These are phyloP conservation scores for Myrmecobius fasciatus DNA, from an alignment of 2,113 vertebrate genomes.

Conservation along the genomic window DNA sequence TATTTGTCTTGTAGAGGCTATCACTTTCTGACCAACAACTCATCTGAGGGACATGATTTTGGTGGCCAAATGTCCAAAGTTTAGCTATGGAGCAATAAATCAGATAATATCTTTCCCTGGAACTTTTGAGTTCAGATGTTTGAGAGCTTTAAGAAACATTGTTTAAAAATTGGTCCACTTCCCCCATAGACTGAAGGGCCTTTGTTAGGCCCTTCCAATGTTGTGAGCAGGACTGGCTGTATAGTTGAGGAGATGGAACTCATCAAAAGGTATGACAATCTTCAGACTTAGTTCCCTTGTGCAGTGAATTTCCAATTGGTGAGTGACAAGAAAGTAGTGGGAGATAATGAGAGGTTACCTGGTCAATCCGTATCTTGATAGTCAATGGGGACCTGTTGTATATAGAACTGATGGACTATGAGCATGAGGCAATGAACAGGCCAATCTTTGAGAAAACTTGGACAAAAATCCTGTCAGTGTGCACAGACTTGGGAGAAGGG, in stretches of 20 bases:
- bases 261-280: neutral
- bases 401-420: neutral
- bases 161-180: neutral
- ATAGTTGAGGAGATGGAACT: neutral
- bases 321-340: neutral
- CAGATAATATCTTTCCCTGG: neutral
- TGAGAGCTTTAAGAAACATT: neutral
- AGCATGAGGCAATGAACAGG: neutral
- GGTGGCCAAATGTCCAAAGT: neutral
- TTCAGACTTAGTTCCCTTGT: neutral
- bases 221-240: neutral
- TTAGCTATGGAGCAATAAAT: neutral
- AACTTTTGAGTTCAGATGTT: neutral
- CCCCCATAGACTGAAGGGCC: neutral
- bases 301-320: neutral
- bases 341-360: neutral
- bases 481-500: too few species aligned
- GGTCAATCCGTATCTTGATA: neutral
- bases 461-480: too few species aligned
- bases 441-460: too few species aligned
- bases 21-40: too few species aligned
- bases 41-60: too few species aligned
- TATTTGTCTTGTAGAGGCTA: too few species aligned
- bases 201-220: neutral
- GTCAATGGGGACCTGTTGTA: neutral